Evolutionary conservation across 2,113 vertebrate species (phyloP), one percentile per base, ranked within the genome.

Genomic region (Microtus ochrogaster): DNA sequence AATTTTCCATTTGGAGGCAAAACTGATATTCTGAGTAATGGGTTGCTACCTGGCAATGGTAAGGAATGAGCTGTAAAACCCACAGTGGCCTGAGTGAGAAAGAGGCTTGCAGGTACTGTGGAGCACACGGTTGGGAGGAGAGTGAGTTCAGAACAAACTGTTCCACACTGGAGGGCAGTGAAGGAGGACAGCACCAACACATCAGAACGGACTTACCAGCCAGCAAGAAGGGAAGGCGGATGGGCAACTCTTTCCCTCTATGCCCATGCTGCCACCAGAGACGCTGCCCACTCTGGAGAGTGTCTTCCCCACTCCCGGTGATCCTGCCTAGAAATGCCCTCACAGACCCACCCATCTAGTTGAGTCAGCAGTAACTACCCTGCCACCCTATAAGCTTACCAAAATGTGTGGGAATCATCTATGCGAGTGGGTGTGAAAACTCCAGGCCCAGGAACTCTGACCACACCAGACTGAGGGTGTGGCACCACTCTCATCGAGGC

Each of bases 161-260:
- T 36, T 19, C 33, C 36, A 26, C 79, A 82, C n/a, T 7, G 55
- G 22, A 39, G 36, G n/a, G 55, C 79, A 39, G 22, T 21, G 26
- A 39, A 61, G 79, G 41, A 3, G 24, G 4, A 26, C 36, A 2
- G 36, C 79, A 82, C 17, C 9, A 13, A 6, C 21, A 41, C 55
- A 28, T 6, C 0, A 7, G 11, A 26, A 28, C 24, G 30, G 22
- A 44, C 24, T 2, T 24, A 41, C 4, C 1, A 39, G 26, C 58
- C n/a, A 65, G 58, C 55, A 28, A 10, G 81, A 41, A 19, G 76
- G 13, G 26, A 21, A 14, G 39, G 14, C 13, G 28, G 24, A 39
- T 24, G 30, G 4, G 24, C 52, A 24, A 3, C 10, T 22, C 33
- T 33, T 77, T 47, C 28, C 44, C 78, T 58, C 26, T 36, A n/a